Percentiles rank a stretch among this genome's conserved stretches.
Conservation (phyloP, 2,888 invertebrate genomes). For the Habroteleia sp. region DNA sequence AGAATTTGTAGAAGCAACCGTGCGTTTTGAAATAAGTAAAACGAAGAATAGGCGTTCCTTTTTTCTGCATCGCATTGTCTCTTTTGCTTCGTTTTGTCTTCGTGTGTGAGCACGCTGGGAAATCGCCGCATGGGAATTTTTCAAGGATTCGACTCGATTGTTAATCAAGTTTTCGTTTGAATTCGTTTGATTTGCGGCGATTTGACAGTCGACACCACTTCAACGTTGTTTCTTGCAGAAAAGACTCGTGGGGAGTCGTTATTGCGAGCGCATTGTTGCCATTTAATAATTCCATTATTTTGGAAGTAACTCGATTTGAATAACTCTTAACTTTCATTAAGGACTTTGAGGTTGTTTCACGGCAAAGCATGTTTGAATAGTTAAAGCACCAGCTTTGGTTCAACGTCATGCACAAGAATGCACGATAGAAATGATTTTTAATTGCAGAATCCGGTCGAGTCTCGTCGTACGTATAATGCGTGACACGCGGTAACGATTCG, state of each 20-base stretch:
- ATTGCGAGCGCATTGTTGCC: neutral
- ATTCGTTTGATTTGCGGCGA: constrained; percentile 9
- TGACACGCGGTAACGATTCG: constrained; percentile 10
- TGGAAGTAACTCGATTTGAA: neutral
- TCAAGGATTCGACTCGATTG: constrained; percentile 25
- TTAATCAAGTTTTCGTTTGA: constrained; percentile 36
- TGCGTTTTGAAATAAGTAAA: too few relatives aligned
- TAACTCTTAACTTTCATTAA: constrained; percentile 5
- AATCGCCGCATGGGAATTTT: constrained; percentile 48
- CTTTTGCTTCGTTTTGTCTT: constrained; percentile 28
- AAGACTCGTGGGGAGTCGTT: too few relatives aligned
- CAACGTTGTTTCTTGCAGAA: neutral
- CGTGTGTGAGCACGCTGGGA: constrained; percentile 44
- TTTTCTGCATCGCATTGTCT: constrained; percentile 12
- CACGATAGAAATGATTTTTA: constrained; percentile 44
- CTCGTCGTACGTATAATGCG: constrained; percentile 11
- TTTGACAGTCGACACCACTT: constrained; percentile 6
- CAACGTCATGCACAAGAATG: constrained; percentile 30
- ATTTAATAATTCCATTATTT: neutral
- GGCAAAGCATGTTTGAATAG: constrained; percentile 17
- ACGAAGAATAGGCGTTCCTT: too few relatives aligned
- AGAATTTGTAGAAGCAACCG: too few relatives aligned
- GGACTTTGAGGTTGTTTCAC: constrained; percentile 24
- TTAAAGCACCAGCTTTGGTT: constrained; percentile 35
- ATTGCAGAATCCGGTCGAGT: constrained; percentile 35